These are phyloP conservation scores for Urocynchramus pylzowi DNA, from an alignment of 2,113 vertebrate species.

Conservation along the genomic window DNA sequence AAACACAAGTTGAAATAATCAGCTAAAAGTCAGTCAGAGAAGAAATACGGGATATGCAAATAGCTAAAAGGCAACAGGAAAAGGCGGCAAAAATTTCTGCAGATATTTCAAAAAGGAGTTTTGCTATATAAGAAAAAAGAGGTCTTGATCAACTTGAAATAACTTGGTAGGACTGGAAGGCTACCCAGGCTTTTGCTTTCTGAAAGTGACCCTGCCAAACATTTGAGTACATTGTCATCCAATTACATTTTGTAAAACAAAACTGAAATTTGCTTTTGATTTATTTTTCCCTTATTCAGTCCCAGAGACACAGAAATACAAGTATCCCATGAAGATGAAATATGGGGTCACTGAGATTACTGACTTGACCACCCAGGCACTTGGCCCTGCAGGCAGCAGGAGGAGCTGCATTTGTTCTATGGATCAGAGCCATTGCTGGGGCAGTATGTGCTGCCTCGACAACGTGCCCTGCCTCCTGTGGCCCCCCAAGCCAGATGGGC, in stretches of 20 bases:
- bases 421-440: neutral
- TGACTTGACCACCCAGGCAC: neutral
- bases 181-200: neutral
- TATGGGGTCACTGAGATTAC: neutral
- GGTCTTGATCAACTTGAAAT: neutral
- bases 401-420: fast-evolving
- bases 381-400: fast-evolving
- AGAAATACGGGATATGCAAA: neutral
- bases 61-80: neutral
- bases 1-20: neutral
- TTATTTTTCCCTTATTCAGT: neutral
- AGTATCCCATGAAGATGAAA: neutral
- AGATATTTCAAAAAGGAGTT: neutral
- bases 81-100: neutral
- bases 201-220: neutral
- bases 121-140: neutral
- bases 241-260: neutral
- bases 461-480: neutral
- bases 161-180: neutral
- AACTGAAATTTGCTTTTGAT: neutral
- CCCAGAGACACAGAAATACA: neutral
- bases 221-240: neutral
- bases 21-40: neutral
- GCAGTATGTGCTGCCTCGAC: neutral
- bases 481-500: no score